phyloP scores from a whole-genome alignment of 2,888 invertebrate species.

The Cephus spinipes region DNA sequence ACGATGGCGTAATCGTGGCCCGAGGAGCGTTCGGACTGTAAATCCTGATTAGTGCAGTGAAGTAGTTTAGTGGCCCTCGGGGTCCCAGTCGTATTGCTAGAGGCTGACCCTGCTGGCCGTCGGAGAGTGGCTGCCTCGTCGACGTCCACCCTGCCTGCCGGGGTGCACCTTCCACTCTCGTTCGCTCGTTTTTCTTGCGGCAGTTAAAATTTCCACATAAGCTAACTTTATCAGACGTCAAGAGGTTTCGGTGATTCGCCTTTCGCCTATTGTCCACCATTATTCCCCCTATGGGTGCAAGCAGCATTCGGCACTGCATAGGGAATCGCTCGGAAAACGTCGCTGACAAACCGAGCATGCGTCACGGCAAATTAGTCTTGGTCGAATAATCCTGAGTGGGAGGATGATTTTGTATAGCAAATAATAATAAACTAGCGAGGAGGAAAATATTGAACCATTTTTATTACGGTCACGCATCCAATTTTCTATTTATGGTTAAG shows the following conservation, averaged over 20 bases:
- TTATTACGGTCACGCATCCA: too few species aligned
- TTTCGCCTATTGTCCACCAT: neutral
- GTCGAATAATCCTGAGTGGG: too few species aligned
- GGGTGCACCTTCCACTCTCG: neutral
- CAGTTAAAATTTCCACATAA: neutral
- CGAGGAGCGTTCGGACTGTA: constrained; percentile 37
- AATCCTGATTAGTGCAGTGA: constrained; percentile 51
- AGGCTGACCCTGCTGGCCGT: constrained; percentile 1
- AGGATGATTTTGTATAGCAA: too few species aligned
- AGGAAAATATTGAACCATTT: too few species aligned
- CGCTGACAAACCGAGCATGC: too few species aligned
- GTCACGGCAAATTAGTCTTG: too few species aligned
- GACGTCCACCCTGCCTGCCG: neutral
- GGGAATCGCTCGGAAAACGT: too few species aligned
- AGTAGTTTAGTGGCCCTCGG: constrained; percentile 42
- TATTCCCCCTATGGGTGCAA: neutral
- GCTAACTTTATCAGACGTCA: constrained; percentile 26
- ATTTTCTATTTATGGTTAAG: too few species aligned
- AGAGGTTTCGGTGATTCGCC: constrained; percentile 24
- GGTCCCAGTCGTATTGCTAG: constrained; percentile 29
- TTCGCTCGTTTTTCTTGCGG: neutral
- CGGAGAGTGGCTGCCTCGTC: neutral
- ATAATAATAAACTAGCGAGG: too few species aligned
- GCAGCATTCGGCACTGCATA: too few species aligned
- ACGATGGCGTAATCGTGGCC: neutral